Base-by-base conservation (phyloP, 1,140 invertebrate species). In the Archivesica marissinica region DNA sequence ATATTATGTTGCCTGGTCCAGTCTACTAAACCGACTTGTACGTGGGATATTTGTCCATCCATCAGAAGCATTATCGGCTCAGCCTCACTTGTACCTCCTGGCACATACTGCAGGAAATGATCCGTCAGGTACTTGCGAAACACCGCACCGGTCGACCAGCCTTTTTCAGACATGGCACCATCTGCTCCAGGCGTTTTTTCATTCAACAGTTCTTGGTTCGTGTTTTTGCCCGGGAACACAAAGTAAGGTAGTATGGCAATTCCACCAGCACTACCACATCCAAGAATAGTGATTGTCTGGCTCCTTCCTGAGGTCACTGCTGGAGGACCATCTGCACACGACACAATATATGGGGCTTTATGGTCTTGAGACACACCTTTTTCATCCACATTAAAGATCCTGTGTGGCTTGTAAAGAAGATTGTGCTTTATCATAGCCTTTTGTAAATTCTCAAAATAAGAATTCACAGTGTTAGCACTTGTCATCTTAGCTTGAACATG, bases 321-420 rank as follows among this genome's bases (percentile, higher is more conserved):
- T 54, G 88, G 90, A 59, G 92, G 89, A 15, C 28, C 15, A 15
- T 4, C 28, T 7, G 3, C 2, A 15, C 25, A 52, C 6, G 75
- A 20, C 30, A 74, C 2, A 64, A 35, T 23, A 23, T 17, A 9
- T 3, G 75, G 52, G 17, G 83, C 33, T 25, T 94, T 77, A 76
- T 94, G 93, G 7, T 88, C 91, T 28, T 94, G 41, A 2, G 89
- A 86, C 86, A 92, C 93, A 2, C 90, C 92, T 81, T 94, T 94
- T 87, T 94, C 92, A 88, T 94, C 94, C 66, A 94, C 88, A 83
- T 94, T 93, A 75, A 87, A 94, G 35, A 94, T 91, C n/a, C 68
- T 70, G 79, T 94, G 76, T 52, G 91, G 90, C 44, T 82, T 72
- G 76, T 90, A 44, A 23, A 30, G 61, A 23, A 94, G 50, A 41